Conservation (phyloP, 2,113 vertebrate species). For the Alectura lathami region DNA sequence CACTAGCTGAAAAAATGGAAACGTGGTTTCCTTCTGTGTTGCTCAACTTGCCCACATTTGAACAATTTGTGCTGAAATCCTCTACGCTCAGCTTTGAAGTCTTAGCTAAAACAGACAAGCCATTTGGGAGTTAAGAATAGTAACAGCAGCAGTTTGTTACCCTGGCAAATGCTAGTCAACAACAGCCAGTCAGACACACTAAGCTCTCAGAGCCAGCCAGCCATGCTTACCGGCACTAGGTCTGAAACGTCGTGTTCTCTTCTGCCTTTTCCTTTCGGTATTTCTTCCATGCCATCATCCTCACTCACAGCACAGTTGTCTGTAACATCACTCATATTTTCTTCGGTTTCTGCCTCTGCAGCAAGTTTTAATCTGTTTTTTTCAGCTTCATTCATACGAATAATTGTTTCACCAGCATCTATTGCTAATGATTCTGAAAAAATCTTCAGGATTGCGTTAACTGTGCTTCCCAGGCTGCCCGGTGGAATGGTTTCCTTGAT, state of each 20-base stretch:
- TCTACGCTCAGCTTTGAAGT: not conserved
- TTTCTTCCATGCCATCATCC: constrained; percentile 77
- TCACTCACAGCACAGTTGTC: constrained; percentile 33
- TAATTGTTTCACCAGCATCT: constrained; percentile 79
- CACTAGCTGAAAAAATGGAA: not conserved
- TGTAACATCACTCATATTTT: constrained; percentile 11
- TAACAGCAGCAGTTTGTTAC: not conserved
- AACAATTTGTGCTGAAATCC: not conserved
- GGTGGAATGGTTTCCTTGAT: constrained; percentile 84
- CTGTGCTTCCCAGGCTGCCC: constrained; percentile 83
- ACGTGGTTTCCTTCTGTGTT: not conserved
- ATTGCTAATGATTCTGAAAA: constrained; percentile 84
- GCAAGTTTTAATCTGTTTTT: constrained; percentile 63
- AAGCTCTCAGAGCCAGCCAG: not conserved
- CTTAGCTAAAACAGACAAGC: not conserved
- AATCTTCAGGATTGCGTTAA: constrained; percentile 85
- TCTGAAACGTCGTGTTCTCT: constrained; percentile 84
- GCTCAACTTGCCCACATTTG: not conserved
- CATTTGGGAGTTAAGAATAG: not conserved
- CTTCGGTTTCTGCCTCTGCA: constrained; percentile 65
- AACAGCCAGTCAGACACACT: not conserved
- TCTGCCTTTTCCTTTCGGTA: constrained; percentile 64
- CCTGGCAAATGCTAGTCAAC: not conserved
- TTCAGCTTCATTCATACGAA: constrained; percentile 79
- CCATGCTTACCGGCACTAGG: constrained; percentile 87